phyloP scores from a whole-genome alignment of 1,140 invertebrate species.

The Drosophila tsacasi region DNA sequence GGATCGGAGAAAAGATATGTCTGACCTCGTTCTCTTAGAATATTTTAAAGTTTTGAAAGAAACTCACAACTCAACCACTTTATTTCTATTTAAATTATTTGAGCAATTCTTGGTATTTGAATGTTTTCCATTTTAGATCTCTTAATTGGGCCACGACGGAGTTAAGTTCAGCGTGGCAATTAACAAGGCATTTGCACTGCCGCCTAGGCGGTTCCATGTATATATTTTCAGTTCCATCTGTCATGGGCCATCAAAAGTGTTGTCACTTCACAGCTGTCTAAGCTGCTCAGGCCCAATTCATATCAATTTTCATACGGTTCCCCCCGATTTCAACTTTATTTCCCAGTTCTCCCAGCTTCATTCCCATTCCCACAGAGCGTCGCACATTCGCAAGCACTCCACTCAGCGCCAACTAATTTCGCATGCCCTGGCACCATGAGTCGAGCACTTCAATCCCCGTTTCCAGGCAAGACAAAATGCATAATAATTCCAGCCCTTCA shows the following conservation, averaged over 20 bases:
- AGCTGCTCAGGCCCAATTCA: constrained; percentile 69
- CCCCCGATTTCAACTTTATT: constrained; percentile 7
- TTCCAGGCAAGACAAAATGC: constrained; percentile 68
- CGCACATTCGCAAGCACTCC: constrained; percentile 63
- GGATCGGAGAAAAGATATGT: not conserved
- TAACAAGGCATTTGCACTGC: constrained; percentile 24
- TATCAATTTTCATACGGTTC: constrained; percentile 67
- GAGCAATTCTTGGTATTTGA: constrained; percentile 1
- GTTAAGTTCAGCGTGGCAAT: constrained; percentile 37
- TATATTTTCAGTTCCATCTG: constrained; percentile 52
- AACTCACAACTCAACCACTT: constrained; percentile 4
- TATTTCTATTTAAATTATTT: constrained; percentile 27
- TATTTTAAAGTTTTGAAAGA: not conserved
- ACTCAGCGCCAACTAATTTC: constrained; percentile 77
- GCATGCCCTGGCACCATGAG: constrained; percentile 58
- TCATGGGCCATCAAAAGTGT: constrained; percentile 64
- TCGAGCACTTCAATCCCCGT: constrained; percentile 60
- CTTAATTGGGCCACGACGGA: constrained; percentile 25
- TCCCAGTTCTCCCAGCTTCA: not conserved
- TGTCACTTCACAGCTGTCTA: constrained; percentile 65
- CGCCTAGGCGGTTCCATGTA: constrained; percentile 2
- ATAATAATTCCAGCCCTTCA: constrained; percentile 57
- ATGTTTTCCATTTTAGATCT: constrained; percentile 9
- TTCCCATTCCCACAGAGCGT: constrained; percentile 21
- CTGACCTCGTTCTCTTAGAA: no score